Conservation (phyloP, 2,797 vertebrate species). For the Phoxinus dragarum region DNA sequence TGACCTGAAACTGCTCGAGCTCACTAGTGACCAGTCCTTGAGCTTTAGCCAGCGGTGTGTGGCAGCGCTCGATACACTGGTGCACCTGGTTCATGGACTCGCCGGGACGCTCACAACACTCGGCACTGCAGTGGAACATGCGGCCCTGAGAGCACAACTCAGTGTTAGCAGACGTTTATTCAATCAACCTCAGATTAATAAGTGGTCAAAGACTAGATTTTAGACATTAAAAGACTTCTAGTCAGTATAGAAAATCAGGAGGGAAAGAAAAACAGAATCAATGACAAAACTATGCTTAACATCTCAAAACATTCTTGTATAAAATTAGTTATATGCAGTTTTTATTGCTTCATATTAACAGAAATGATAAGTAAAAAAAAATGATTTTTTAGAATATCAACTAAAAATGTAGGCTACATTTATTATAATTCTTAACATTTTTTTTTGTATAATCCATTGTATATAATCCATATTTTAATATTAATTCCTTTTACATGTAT, state of each 20-base stretch:
- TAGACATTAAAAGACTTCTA: background rate
- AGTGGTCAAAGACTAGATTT: background rate
- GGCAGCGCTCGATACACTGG: constrained; percentile 93
- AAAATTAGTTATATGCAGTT: too few species aligned
- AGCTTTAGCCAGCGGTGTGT: constrained; percentile 87
- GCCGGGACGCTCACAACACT: constrained; percentile 83
- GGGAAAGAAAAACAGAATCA: background rate
- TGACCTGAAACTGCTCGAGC: constrained; percentile 92
- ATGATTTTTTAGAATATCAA: background rate
- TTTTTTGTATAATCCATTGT: background rate
- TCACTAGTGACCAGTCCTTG: constrained; percentile 89
- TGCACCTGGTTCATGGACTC: constrained; percentile 91
- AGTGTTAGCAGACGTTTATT: background rate
- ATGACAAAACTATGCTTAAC: background rate
- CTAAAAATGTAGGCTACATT: background rate
- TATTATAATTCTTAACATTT: background rate
- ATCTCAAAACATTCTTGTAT: too few species aligned
- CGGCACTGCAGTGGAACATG: constrained; percentile 93
- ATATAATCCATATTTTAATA: background rate
- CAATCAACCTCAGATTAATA: background rate
- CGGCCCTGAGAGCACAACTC: constrained; percentile 73
- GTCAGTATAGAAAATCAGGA: background rate
- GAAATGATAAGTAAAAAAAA: background rate
- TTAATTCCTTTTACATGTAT: background rate
- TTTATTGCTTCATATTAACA: too few species aligned